Evolutionary conservation across 2,113 vertebrate species (phyloP).

Genomic region (Columba janthina): DNA sequence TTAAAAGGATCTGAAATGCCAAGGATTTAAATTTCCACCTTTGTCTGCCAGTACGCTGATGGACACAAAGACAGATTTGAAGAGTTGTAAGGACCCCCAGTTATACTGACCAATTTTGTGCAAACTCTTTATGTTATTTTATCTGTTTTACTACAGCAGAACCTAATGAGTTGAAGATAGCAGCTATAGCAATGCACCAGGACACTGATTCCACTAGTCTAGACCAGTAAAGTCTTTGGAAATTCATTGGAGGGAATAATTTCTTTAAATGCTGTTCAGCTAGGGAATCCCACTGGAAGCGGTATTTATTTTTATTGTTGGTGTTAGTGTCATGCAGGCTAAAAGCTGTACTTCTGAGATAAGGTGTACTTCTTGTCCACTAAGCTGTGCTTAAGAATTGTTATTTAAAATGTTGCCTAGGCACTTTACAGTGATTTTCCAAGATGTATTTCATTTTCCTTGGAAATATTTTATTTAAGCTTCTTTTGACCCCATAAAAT

Average conservation of each 20-base stretch:
- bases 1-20: neutral
- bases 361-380: neutral
- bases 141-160: neutral
- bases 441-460: neutral
- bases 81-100: neutral
- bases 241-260: neutral
- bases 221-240: neutral
- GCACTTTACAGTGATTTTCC: neutral
- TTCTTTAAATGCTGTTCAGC: neutral
- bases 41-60: neutral
- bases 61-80: neutral
- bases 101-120: neutral
- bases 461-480: neutral
- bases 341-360: slow-evolving; percentile 12
- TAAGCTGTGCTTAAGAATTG: neutral
- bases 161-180: neutral
- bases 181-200: neutral
- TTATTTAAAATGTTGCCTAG: neutral
- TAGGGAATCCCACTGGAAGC: neutral
- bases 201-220: neutral
- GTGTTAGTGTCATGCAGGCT: neutral
- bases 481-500: neutral
- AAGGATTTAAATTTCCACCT: neutral
- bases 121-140: neutral
- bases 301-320: neutral